Conservation (phyloP, 2,113 vertebrate species). For the Thamnophis sirtalis region DNA sequence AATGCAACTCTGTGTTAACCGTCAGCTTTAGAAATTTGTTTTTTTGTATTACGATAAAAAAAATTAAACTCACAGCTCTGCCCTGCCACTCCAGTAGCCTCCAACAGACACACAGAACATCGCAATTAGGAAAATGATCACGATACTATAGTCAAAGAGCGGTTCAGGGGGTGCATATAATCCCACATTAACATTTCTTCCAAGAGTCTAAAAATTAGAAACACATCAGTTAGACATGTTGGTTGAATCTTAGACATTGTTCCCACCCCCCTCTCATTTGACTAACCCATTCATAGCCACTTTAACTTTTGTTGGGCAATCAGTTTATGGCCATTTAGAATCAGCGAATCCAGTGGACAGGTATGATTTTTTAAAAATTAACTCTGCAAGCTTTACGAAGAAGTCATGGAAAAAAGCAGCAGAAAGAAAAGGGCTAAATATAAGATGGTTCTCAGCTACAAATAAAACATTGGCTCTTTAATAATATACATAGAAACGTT, state of each 20-base stretch:
- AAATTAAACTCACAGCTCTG: slow-evolving; percentile 77
- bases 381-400: neutral
- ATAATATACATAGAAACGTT: neutral
- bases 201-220: slow-evolving; percentile 71
- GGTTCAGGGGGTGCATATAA: slow-evolving; percentile 78
- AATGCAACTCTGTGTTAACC: neutral
- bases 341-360: neutral
- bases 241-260: neutral
- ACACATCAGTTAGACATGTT: neutral
- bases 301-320: too few relatives aligned
- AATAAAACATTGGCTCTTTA: neutral
- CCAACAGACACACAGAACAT: slow-evolving; percentile 85
- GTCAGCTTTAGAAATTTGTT: neutral
- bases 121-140: slow-evolving; percentile 85
- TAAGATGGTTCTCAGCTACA: neutral
- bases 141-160: slow-evolving; percentile 80
- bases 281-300: neutral
- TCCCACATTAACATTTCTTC: slow-evolving; percentile 69
- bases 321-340: neutral
- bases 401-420: neutral
- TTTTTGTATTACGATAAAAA: neutral
- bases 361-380: neutral
- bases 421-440: neutral
- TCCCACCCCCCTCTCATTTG: accelerated
- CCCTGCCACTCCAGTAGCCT: slow-evolving; percentile 88